Percentiles rank a stretch among this genome's conserved stretches.
Conservation (phyloP, 2,888 invertebrate species). For the Drosophila pseudotakahashii region DNA sequence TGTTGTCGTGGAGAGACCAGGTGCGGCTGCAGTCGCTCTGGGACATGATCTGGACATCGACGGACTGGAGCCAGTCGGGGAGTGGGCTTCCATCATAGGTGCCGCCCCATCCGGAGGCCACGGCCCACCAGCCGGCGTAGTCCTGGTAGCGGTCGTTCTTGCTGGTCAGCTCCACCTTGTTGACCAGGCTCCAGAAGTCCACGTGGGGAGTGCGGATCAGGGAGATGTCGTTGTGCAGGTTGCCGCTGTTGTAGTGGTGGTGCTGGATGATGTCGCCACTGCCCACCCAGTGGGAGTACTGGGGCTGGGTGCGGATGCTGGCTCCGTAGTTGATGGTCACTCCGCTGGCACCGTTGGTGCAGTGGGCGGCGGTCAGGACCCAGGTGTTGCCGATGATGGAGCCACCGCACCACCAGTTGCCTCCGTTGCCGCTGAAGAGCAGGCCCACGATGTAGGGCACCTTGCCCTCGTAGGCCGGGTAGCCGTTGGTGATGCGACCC, state of each 20-base stretch:
- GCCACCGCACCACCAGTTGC: conserved; percentile 77
- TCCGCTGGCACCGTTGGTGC: conserved; percentile 53
- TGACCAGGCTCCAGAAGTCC: conserved; percentile 54
- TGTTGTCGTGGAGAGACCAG: conserved; percentile 62
- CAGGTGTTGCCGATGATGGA: conserved; percentile 71
- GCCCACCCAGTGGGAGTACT: conserved; percentile 57
- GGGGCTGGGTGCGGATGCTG: conserved; percentile 55
- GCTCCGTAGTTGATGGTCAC: conserved; percentile 67
- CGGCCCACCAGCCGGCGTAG: conserved; percentile 54
- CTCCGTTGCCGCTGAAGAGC: conserved; percentile 51
- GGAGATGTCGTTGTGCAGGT: conserved; percentile 67
- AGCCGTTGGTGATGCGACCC: conserved; percentile 76
- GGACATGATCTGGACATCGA: conserved; percentile 70
- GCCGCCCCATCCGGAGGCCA: conserved; percentile 74
- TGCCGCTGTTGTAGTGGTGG: conserved; percentile 52
- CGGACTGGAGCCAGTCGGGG: conserved; percentile 72
- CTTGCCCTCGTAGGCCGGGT: conserved; percentile 65
- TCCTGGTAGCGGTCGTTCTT: conserved; percentile 45
- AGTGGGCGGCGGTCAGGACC: conserved; percentile 79
- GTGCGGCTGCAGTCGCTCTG: conserved; percentile 81
- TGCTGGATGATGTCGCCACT: conserved; percentile 52
- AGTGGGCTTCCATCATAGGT: conserved; percentile 69
- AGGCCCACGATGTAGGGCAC: conserved; percentile 78
- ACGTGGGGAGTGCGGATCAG: conserved; percentile 66
- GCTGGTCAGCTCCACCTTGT: conserved; percentile 56